These are phyloP conservation scores for Agrotis clavis DNA, from an alignment of 2,888 invertebrate species.

Conservation along the genomic window DNA sequence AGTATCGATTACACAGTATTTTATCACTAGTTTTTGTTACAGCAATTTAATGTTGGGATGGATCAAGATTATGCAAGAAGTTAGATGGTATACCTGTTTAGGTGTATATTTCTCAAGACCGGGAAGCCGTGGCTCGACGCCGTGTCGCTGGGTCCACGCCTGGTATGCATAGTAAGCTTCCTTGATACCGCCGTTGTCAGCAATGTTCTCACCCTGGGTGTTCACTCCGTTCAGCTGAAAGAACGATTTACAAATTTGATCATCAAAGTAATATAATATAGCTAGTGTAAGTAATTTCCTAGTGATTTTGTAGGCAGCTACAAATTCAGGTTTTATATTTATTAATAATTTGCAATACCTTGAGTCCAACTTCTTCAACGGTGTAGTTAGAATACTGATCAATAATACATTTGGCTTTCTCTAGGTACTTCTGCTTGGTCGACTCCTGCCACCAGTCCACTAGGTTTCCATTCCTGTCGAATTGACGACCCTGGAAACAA, in stretches of 20 bases:
- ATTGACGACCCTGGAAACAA: conserved; percentile 94
- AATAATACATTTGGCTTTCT: conserved; percentile 97
- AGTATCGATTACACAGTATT: conserved; percentile 22
- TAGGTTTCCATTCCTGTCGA: conserved; percentile 97
- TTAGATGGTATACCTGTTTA: conserved; percentile 86
- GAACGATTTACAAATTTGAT: neutral
- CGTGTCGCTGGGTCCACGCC: conserved; percentile 93
- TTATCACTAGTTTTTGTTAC: conserved; percentile 7
- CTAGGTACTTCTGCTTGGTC: conserved; percentile 95
- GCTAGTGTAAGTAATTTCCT: neutral
- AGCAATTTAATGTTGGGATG: neutral
- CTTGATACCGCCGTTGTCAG: conserved; percentile 98
- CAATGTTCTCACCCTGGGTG: conserved; percentile 98
- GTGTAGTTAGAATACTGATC: conserved; percentile 98
- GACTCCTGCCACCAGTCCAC: conserved; percentile 97
- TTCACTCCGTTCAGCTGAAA: conserved; percentile 96
- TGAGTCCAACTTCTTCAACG: conserved; percentile 94
- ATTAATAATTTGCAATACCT: conserved; percentile 88
- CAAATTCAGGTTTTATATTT: neutral
- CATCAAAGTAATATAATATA: too few relatives aligned
- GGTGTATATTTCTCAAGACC: conserved; percentile 93
- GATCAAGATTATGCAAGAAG: neutral
- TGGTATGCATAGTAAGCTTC: conserved; percentile 97
- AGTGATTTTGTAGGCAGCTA: neutral
- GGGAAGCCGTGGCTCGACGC: conserved; percentile 93